Evolutionary conservation across 2,888 invertebrate genomes (phyloP).

Genomic region (Cataglyphis livida): DNA sequence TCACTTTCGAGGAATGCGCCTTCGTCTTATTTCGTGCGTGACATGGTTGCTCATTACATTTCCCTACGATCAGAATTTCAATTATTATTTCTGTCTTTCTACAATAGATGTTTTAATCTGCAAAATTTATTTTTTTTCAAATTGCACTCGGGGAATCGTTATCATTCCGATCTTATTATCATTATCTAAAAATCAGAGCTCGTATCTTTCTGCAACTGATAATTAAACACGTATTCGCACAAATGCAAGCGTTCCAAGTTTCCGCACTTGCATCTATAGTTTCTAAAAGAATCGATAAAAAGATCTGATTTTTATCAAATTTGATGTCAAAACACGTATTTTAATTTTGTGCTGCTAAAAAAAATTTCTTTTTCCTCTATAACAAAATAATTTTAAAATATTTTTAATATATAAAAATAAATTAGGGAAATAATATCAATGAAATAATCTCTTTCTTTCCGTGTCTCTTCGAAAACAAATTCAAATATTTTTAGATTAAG

Average conservation of each 20-base stretch:
- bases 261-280: not conserved
- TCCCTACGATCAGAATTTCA: not conserved
- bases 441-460: not conserved
- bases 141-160: not conserved
- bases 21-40: not conserved
- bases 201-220: not conserved
- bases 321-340: not conserved
- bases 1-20: not conserved
- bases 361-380: not conserved
- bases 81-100: not conserved
- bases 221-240: not conserved
- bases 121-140: not conserved
- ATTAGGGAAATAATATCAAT: not conserved
- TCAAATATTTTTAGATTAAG: not conserved
- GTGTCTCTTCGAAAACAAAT: not conserved
- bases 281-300: not conserved
- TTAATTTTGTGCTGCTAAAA: not conserved
- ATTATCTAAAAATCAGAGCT: not conserved
- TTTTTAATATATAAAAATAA: not conserved
- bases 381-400: not conserved
- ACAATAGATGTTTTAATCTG: not conserved
- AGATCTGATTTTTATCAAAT: conserved; percentile 11
- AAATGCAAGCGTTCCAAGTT: not conserved
- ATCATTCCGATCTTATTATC: not conserved
- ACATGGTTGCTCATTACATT: not conserved